Percentiles rank a stretch among this genome's conserved stretches.
Evolutionary conservation across 1,140 invertebrate genomes (phyloP).

Genomic region (Schlechtendalia chinensis): DNA sequence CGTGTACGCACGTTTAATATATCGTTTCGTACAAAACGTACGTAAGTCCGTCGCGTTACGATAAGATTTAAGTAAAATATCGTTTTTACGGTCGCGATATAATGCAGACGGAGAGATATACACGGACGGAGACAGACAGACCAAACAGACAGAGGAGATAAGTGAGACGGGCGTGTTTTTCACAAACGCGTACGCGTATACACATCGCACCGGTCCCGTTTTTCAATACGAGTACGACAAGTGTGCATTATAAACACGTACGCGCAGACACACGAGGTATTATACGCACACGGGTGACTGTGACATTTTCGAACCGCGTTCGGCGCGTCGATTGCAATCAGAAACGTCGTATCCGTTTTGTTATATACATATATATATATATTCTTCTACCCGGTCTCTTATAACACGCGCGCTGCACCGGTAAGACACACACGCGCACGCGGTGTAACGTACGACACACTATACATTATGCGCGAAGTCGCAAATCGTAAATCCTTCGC

Average conservation of each 20-base stretch:
- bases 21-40: not conserved
- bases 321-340: conserved; percentile 40
- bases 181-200: no score
- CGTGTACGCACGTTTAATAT: not conserved
- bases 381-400: conserved; percentile 9
- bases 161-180: not conserved
- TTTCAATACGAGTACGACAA: not conserved
- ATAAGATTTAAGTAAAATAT: not conserved
- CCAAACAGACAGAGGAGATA: no score
- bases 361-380: no score
- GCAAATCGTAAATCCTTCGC: conserved; percentile 44
- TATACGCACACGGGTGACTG: not conserved
- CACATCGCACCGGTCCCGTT: not conserved
- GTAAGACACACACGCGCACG: not conserved
- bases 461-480: not conserved
- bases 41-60: not conserved
- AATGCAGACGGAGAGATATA: no score
- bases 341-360: conserved; percentile 43
- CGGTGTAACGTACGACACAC: no score
- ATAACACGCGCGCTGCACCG: not conserved
- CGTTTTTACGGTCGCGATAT: not conserved
- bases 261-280: no score
- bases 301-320: conserved; percentile 34
- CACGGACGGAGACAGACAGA: no score
- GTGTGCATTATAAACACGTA: not conserved